These are phyloP conservation scores for Castor canadensis DNA, from an alignment of 2,113 vertebrate species.

Conservation along the genomic window DNA sequence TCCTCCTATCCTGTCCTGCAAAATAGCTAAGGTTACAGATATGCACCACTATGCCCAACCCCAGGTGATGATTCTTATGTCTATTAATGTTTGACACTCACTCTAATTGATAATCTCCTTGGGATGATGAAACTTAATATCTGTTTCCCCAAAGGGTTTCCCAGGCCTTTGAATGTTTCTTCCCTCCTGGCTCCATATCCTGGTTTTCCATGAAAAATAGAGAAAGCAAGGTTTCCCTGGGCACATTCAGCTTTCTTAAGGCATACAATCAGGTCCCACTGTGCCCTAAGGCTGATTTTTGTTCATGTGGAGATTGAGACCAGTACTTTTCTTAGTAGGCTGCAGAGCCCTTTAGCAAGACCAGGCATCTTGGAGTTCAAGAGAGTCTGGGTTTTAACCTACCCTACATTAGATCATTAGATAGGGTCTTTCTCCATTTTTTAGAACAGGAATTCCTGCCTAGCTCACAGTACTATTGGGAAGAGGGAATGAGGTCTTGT, in stretches of 20 bases:
- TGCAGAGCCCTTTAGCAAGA: neutral
- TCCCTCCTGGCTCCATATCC: neutral
- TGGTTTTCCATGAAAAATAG: neutral
- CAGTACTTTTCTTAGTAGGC: neutral
- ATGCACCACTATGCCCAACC: neutral
- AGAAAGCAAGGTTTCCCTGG: neutral
- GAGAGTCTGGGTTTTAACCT: neutral
- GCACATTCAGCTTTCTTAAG: neutral
- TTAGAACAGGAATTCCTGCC: neutral
- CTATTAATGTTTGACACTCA: neutral
- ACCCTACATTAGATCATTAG: no score
- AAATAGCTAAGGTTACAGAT: neutral
- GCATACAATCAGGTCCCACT: neutral
- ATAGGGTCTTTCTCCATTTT: neutral
- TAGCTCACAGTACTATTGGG: neutral
- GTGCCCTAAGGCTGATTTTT: neutral
- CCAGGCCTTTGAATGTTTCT: neutral
- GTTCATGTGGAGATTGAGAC: neutral
- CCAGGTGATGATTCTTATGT: constrained; percentile 9
- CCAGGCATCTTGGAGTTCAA: neutral
- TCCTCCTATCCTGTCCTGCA: neutral
- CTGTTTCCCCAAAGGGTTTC: neutral
- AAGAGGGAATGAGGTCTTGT: neutral
- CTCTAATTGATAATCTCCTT: neutral
- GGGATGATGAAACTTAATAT: constrained; percentile 24